Conservation (phyloP, 2,888 invertebrate species). For the Hirtodrosophila confusa region DNA sequence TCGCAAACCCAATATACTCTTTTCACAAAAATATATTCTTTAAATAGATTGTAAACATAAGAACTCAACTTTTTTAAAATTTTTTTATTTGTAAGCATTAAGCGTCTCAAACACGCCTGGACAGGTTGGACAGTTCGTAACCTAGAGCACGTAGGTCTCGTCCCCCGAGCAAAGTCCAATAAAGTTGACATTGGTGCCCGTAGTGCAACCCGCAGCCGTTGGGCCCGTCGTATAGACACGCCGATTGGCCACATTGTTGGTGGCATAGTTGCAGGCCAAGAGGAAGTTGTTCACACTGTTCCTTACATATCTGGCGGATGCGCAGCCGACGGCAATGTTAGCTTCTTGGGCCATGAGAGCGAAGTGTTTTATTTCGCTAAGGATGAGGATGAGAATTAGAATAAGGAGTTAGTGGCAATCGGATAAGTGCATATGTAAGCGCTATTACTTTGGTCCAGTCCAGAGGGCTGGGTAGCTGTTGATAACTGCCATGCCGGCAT, state of each 20-base stretch:
- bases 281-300: slow-evolving; percentile 12
- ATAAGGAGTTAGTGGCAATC: no score
- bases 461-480: slow-evolving; percentile 30
- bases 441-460: slow-evolving; percentile 33
- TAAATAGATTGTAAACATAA: no score
- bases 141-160: slow-evolving; percentile 34
- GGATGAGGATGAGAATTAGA: not conserved
- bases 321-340: slow-evolving; percentile 48
- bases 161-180: slow-evolving; percentile 38
- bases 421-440: no score
- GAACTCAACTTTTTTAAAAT: no score
- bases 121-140: no score
- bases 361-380: slow-evolving; percentile 48
- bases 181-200: slow-evolving; percentile 42
- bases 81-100: slow-evolving; percentile 1
- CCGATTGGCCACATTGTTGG: slow-evolving; percentile 29
- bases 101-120: no score
- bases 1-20: no score
- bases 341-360: slow-evolving; percentile 48
- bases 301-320: not conserved
- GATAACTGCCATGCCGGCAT: slow-evolving; percentile 45
- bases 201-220: slow-evolving; percentile 44
- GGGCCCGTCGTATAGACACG: slow-evolving; percentile 35
- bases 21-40: no score
- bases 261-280: slow-evolving; percentile 61